Percentiles rank a stretch among this genome's conserved stretches.
Conservation (phyloP, 1,140 invertebrate genomes). For the Condylostylus longicornis region DNA sequence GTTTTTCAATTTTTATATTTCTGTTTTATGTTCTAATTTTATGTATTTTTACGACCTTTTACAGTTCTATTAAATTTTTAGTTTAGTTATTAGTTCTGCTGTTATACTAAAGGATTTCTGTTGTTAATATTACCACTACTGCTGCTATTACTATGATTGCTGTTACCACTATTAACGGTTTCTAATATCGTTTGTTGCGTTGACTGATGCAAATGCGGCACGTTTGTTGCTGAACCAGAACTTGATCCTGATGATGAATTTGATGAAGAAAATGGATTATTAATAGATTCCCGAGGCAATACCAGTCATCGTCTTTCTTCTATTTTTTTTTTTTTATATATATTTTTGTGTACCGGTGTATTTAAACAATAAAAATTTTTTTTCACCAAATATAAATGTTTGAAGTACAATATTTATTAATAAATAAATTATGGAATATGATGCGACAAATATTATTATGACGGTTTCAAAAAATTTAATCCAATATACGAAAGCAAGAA, state of each 20-base stretch:
- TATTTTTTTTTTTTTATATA: background rate
- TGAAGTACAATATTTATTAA: background rate
- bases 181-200: too few relatives aligned
- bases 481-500: too few relatives aligned
- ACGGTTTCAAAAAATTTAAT: too few relatives aligned
- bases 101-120: background rate
- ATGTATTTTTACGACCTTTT: too few relatives aligned
- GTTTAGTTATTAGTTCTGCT: background rate
- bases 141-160: background rate
- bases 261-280: slow-evolving; percentile 1
- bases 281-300: slow-evolving; percentile 8
- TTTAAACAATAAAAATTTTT: background rate
- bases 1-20: too few relatives aligned
- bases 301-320: slow-evolving; percentile 10
- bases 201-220: too few relatives aligned
- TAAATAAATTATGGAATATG: background rate
- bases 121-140: background rate
- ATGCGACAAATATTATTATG: background rate
- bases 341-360: background rate
- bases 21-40: too few relatives aligned
- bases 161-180: background rate
- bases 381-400: too few relatives aligned
- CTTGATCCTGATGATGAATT: slow-evolving; percentile 1
- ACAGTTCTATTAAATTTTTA: background rate
- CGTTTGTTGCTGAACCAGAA: slow-evolving; percentile 2